Evolutionary conservation across 1,140 invertebrate genomes (phyloP).

Genomic region (Cyclargus thomasi): DNA sequence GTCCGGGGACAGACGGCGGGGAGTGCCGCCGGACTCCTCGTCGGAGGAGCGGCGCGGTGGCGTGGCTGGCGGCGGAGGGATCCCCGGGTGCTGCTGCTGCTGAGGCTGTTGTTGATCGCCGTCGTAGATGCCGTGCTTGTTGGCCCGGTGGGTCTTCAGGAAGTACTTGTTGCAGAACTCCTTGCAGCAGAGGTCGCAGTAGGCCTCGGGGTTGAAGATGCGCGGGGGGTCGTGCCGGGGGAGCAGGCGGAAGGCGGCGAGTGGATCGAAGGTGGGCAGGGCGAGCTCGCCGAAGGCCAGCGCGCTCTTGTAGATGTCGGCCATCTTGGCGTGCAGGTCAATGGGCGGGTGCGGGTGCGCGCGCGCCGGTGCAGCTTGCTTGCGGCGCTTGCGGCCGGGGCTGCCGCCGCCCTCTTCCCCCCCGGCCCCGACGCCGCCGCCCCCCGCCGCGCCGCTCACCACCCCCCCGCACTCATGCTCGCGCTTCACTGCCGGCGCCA

Average conservation of each 20-base stretch:
- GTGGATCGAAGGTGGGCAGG: slow-evolving; percentile 66
- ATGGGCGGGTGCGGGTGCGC: slow-evolving; percentile 50
- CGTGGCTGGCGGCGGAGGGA: slow-evolving; percentile 58
- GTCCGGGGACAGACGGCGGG: slow-evolving; percentile 77
- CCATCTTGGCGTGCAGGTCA: slow-evolving; percentile 72
- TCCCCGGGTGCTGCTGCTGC: slow-evolving; percentile 64
- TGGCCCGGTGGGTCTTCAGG: slow-evolving; percentile 96
- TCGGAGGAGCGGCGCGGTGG: slow-evolving; percentile 67
- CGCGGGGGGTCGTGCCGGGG: slow-evolving; percentile 81
- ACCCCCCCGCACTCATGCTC: slow-evolving; percentile 56
- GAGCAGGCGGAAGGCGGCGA: slow-evolving; percentile 74
- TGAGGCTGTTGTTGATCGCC: slow-evolving; percentile 37
- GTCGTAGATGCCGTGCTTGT: slow-evolving; percentile 93
- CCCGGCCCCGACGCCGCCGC: slow-evolving; percentile 32
- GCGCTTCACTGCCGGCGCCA: slow-evolving; percentile 71
- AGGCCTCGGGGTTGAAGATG: slow-evolving; percentile 96
- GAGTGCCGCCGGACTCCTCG: slow-evolving; percentile 75
- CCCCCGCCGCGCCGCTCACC: slow-evolving; percentile 46
- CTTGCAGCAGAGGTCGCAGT: slow-evolving; percentile 98
- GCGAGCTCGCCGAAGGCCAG: slow-evolving; percentile 69
- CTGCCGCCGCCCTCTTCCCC: slow-evolving; percentile 59
- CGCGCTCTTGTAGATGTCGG: slow-evolving; percentile 72
- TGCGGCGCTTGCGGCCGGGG: slow-evolving; percentile 64
- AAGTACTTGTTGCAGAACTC: slow-evolving; percentile 99
- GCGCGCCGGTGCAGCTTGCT: slow-evolving; percentile 63